Percentiles rank a stretch among this genome's conserved stretches.
Conservation (phyloP, 2,888 invertebrate species). For the Cordilura impudica region DNA sequence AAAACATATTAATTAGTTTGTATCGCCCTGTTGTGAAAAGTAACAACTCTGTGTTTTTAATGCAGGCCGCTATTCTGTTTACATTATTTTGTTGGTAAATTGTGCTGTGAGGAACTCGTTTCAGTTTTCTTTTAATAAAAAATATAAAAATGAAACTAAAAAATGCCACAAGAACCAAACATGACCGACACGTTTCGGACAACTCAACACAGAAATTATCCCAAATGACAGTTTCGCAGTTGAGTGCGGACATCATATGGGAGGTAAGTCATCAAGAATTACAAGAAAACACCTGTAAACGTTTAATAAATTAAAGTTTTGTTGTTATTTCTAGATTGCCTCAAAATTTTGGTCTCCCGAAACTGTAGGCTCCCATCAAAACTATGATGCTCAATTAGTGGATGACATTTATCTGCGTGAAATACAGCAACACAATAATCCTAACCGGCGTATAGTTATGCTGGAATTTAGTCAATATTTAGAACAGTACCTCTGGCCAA, state of each 20-base stretch:
- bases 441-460: slow-evolving; percentile 94
- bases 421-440: slow-evolving; percentile 89
- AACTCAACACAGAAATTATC: slow-evolving; percentile 44
- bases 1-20: background rate
- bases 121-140: background rate
- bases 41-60: slow-evolving; percentile 22
- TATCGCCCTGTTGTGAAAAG: background rate
- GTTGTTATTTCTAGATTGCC: slow-evolving; percentile 83
- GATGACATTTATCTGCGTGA: slow-evolving; percentile 94
- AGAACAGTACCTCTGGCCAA: slow-evolving; percentile 98
- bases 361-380: slow-evolving; percentile 84
- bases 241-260: slow-evolving; percentile 93
- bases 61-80: slow-evolving; percentile 28
- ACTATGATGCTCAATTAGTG: slow-evolving; percentile 88
- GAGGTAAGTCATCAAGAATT: slow-evolving; percentile 82
- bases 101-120: background rate
- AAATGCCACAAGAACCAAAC: slow-evolving; percentile 38
- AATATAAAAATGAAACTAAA: slow-evolving; percentile 51
- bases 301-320: slow-evolving; percentile 38
- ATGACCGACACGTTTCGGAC: background rate
- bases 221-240: slow-evolving; percentile 80
- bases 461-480: slow-evolving; percentile 98
- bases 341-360: slow-evolving; percentile 96
- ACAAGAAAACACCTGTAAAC: too few species aligned
- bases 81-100: slow-evolving; percentile 12